Percentiles rank a stretch among this genome's conserved stretches.
Evolutionary conservation across 2,888 invertebrate species (phyloP).

Genomic region (Epistrophe grossulariae): DNA sequence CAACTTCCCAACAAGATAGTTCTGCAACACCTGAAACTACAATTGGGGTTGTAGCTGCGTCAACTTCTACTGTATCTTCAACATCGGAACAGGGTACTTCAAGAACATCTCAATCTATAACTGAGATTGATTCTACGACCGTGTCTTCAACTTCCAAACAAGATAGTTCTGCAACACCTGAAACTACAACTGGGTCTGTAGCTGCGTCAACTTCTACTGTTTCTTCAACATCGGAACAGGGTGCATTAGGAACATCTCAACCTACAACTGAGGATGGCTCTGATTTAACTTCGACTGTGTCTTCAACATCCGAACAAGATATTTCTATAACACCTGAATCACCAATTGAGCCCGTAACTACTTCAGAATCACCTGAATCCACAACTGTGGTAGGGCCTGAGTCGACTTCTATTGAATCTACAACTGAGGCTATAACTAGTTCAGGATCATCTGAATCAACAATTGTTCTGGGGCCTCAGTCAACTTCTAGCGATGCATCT

Average conservation of each 20-base stretch:
- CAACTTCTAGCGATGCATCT: background rate
- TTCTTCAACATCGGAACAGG: background rate
- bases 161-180: background rate
- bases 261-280: background rate
- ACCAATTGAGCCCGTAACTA: background rate
- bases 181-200: background rate
- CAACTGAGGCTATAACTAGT: too few species aligned
- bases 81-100: background rate
- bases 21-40: background rate
- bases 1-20: background rate
- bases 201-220: background rate
- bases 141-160: background rate
- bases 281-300: background rate
- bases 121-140: too few species aligned
- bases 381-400: background rate
- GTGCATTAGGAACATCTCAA: background rate
- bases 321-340: background rate
- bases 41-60: background rate
- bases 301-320: background rate
- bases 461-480: too few species aligned
- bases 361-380: background rate
- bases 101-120: background rate
- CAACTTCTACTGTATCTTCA: background rate
- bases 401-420: background rate
- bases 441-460: background rate